A percentile compares a stretch with the other conserved stretches of the same genome.
These are phyloP conservation scores for Hippocampus comes DNA, from an alignment of 2,113 vertebrate genomes.

Conservation along the genomic window DNA sequence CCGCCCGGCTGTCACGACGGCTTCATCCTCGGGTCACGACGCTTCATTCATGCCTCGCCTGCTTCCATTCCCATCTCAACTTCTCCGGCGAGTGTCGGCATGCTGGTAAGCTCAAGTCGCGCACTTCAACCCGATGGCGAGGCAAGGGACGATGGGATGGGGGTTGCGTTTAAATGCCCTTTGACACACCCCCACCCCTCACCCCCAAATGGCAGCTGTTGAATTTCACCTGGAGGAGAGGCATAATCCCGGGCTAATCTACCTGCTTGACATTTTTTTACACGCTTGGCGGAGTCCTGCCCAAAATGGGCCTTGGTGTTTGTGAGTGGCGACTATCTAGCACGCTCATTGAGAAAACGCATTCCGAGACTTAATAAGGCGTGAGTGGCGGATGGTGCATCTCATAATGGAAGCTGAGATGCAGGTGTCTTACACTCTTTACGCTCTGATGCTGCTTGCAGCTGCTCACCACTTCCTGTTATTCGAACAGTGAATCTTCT, in stretches of 20 bases:
- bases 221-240: constrained; percentile 46
- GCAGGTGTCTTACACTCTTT: not conserved
- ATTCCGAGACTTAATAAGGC: constrained; percentile 10
- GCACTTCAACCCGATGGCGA: constrained; percentile 49
- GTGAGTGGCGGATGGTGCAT: not conserved
- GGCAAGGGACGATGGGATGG: constrained; percentile 38
- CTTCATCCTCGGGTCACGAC: constrained; percentile 37
- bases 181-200: not conserved
- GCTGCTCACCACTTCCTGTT: constrained; percentile 71
- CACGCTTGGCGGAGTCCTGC: constrained; percentile 52
- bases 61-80: constrained; percentile 37
- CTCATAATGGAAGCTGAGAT: not conserved
- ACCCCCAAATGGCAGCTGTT: constrained; percentile 44
- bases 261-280: constrained; percentile 47
- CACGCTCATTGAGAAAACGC: constrained; percentile 13
- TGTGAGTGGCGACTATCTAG: constrained; percentile 11
- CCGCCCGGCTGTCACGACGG: constrained; percentile 54
- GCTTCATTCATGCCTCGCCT: constrained; percentile 38
- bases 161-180: not conserved
- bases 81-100: constrained; percentile 14
- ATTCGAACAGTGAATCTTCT: constrained; percentile 69
- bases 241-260: constrained; percentile 55
- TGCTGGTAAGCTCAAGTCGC: constrained; percentile 45
- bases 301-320: not conserved
- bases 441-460: constrained; percentile 25